Evolutionary conservation across 2,113 vertebrate genomes (phyloP), one percentile per base, ranked within the genome.

Genomic region (Aphyosemion australe): DNA sequence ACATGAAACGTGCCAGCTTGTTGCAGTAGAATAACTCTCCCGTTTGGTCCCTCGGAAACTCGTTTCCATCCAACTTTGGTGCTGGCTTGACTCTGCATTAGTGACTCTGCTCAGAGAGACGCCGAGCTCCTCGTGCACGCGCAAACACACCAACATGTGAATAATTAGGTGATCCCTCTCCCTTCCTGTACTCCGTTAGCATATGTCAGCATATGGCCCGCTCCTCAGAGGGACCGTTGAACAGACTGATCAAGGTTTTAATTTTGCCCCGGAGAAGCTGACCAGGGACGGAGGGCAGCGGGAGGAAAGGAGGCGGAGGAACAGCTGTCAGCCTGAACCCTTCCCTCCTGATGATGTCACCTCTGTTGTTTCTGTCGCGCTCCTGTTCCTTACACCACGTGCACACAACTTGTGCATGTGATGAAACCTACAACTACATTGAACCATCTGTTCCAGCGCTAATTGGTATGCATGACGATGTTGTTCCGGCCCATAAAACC

Each of bases 391-490:
- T 21, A 21, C 13, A 4, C 12, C 65, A 59, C 60, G 52, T 72
- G 12, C 47, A 46, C 72, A 9, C 41, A 8, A 26, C 50, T 10
- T 18, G 56, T 53, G 76, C 51, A 61, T 60, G 76, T 50, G 54
- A 68, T 11, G 32, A 61, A 75, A 84, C 82, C 72, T 74, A 51
- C 53, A 26, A 75, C 65, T 78, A 66, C 70, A 84, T 74, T 84
- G 84, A 69, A 71, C 89, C 92, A 92, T 93, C 91, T 93, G 91
- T 77, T 90, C 78, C 49, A 8, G 21, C 12, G 20, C 81, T 92
- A 89, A 91, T 92, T 89, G 89, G 78, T 72, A 84, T 79, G 83
- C 85, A 80, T 85, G 83, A 88, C 87, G 79, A 79, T 84, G 82
- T 89, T 88, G 88, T 91, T 85, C 83, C 78, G 50, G 76, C 80